Evolutionary conservation across 2,113 vertebrate genomes (phyloP).

Genomic region (Sigmodon hispidus): DNA sequence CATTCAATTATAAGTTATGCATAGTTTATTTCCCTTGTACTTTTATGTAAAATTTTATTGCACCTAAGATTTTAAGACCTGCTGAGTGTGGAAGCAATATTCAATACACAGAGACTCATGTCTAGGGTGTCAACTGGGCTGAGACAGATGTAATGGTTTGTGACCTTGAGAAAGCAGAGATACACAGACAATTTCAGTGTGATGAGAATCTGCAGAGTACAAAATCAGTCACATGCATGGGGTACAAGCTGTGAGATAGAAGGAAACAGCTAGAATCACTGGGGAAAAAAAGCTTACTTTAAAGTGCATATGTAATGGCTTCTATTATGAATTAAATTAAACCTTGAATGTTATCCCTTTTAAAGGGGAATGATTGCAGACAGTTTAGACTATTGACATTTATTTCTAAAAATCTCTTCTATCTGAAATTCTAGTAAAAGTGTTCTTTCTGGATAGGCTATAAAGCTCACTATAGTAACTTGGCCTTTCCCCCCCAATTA

Average conservation of each 20-base stretch:
- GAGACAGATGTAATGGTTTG: background rate
- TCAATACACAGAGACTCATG: background rate
- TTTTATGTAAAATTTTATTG: background rate
- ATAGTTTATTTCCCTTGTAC: background rate
- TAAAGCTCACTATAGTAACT: background rate
- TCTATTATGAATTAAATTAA: conserved; percentile 12
- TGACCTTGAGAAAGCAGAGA: conserved; percentile 13
- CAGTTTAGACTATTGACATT: background rate
- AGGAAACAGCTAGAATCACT: background rate
- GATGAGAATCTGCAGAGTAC: background rate
- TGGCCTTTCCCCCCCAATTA: conserved; percentile 4
- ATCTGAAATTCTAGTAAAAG: conserved; percentile 1
- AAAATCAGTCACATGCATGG: background rate
- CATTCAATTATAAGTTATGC: background rate
- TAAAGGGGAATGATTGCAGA: background rate
- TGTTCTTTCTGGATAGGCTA: background rate
- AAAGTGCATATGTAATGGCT: background rate
- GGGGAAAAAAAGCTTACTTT: background rate
- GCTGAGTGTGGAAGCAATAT: background rate
- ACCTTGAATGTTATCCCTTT: background rate
- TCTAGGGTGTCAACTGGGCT: background rate
- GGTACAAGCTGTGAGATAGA: background rate
- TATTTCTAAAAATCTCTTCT: background rate
- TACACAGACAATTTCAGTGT: background rate
- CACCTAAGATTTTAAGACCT: background rate